Percentiles rank a stretch among this genome's conserved stretches.
Conservation (phyloP, 2,888 invertebrate species). For the Prosopocoilus inquinatus region DNA sequence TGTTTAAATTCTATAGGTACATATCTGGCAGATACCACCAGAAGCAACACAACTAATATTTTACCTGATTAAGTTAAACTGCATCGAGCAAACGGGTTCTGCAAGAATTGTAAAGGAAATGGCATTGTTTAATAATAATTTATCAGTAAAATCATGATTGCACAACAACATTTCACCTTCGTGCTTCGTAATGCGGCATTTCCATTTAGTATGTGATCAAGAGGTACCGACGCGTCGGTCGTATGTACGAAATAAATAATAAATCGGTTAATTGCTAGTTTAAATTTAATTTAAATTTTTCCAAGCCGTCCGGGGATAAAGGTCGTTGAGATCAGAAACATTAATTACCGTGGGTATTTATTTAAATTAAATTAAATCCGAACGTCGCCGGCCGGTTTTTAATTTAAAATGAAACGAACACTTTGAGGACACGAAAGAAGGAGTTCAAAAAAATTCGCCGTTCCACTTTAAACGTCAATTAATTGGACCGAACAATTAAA, state of each 20-base stretch:
- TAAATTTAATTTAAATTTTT: not conserved
- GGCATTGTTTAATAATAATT: too few species aligned
- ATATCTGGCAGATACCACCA: too few species aligned
- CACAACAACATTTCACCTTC: too few species aligned
- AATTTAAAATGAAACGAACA: not conserved
- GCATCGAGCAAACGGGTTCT: too few species aligned
- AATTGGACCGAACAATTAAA: slow-evolving; percentile 12
- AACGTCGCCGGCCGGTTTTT: not conserved
- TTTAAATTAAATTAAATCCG: not conserved
- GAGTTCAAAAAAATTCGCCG: not conserved
- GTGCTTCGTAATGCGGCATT: too few species aligned
- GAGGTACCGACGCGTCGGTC: too few species aligned
- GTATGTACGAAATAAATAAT: not conserved
- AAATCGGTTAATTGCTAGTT: not conserved
- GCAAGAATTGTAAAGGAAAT: too few species aligned
- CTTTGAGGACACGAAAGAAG: not conserved
- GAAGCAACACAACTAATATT: too few species aligned
- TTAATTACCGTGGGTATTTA: not conserved
- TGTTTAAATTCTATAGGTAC: too few species aligned
- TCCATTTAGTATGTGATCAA: too few species aligned
- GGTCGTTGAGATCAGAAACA: not conserved
- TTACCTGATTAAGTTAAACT: too few species aligned
- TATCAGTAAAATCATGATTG: too few species aligned
- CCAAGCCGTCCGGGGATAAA: not conserved
- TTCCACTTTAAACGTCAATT: not conserved